These are phyloP conservation scores for Lonchura striata DNA, from an alignment of 2,113 vertebrate species.

Conservation along the genomic window DNA sequence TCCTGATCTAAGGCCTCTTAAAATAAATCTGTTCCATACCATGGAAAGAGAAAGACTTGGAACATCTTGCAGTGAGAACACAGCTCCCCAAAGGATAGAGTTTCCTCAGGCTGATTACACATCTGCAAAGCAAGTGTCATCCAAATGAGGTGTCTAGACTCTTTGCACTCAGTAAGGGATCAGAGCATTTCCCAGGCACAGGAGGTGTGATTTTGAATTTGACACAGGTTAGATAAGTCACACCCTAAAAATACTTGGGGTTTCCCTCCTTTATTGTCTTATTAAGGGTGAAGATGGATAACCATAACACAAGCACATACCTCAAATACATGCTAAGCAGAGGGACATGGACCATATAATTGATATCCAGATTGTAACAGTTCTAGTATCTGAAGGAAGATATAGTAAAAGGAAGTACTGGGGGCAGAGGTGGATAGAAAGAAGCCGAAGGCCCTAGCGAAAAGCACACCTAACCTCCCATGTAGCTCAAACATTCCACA, in stretches of 20 bases:
- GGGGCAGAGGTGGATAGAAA: background rate
- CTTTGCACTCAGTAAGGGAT: background rate
- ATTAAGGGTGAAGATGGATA: background rate
- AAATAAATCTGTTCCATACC: background rate
- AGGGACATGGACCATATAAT: background rate
- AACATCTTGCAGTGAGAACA: background rate
- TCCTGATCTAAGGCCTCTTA: background rate
- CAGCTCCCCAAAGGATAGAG: background rate
- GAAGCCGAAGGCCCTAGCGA: background rate
- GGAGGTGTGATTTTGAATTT: background rate
- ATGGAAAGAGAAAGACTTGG: background rate
- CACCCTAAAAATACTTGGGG: background rate
- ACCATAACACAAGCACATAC: background rate
- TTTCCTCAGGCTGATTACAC: background rate
- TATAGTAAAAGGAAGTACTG: background rate
- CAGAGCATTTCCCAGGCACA: background rate
- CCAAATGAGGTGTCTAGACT: background rate
- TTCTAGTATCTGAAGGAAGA: background rate
- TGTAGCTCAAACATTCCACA: background rate
- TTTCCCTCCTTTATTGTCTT: background rate
- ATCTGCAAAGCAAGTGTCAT: background rate
- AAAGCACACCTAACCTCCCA: background rate
- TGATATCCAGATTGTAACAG: background rate
- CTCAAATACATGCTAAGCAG: background rate
- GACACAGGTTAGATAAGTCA: background rate